Conservation (phyloP, 1,140 invertebrate species). For the Trichomalopsis sarcophagae region DNA sequence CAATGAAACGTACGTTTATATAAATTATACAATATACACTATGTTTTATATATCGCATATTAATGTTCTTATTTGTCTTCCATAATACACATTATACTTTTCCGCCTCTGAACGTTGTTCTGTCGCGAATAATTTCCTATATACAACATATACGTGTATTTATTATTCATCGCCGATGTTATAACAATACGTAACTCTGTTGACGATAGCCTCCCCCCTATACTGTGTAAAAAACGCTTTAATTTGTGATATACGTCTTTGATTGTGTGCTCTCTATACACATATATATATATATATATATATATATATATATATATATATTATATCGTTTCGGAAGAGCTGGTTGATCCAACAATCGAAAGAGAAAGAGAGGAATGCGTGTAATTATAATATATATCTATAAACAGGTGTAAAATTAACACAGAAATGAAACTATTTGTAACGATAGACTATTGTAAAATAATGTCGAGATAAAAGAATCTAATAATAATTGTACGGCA, state of each 20-base stretch:
- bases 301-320: too few relatives aligned
- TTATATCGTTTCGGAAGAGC: neutral
- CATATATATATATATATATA: too few relatives aligned
- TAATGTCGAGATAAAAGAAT: slow-evolving; percentile 8
- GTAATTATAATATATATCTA: neutral
- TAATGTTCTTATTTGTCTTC: slow-evolving; percentile 42
- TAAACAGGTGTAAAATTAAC: neutral
- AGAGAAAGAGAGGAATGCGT: neutral
- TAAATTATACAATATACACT: neutral
- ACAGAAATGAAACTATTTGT: slow-evolving; percentile 6
- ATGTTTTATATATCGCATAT: slow-evolving; percentile 20
- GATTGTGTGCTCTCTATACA: neutral
- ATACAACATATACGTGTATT: neutral
- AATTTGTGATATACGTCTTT: slow-evolving; percentile 39
- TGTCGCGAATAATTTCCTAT: neutral
- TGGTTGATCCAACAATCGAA: neutral
- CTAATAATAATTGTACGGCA: slow-evolving; percentile 29
- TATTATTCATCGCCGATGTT: neutral
- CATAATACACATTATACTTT: slow-evolving; percentile 2
- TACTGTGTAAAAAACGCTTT: slow-evolving; percentile 7
- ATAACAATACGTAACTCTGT: neutral
- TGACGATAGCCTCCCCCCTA: neutral
- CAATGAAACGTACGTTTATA: neutral
- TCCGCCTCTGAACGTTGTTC: neutral
- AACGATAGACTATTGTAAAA: slow-evolving; percentile 26